Percentiles rank a stretch among this genome's conserved stretches.
Evolutionary conservation across 2,113 vertebrate species (phyloP).

Genomic region (Ramphastos sulfuratus): DNA sequence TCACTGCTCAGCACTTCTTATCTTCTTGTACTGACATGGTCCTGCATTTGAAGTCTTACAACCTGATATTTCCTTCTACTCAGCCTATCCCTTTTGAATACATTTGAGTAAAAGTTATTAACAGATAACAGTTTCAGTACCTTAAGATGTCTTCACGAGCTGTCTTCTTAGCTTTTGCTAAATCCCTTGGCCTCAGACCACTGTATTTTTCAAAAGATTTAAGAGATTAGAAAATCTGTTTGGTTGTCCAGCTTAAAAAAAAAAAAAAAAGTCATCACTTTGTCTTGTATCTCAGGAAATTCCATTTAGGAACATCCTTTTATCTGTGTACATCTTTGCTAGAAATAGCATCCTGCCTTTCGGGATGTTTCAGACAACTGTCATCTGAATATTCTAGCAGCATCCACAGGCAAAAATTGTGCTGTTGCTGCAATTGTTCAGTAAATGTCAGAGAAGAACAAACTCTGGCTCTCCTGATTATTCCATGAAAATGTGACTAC

Average conservation of each 20-base stretch:
- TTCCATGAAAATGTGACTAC: neutral
- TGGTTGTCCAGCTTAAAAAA: neutral
- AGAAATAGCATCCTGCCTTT: neutral
- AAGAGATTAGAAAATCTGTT: neutral
- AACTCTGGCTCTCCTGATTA: neutral
- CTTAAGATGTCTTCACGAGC: neutral
- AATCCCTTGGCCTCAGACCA: neutral
- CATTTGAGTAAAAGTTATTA: neutral
- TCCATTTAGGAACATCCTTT: neutral
- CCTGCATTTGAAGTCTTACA: neutral
- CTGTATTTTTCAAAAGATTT: neutral
- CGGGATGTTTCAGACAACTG: neutral
- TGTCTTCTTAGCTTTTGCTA: neutral
- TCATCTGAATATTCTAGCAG: neutral
- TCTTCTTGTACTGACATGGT: neutral
- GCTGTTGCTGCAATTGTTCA: neutral
- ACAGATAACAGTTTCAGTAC: neutral
- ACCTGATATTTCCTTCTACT: neutral
- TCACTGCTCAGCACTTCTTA: neutral
- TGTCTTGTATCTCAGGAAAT: neutral
- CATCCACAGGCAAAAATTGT: neutral
- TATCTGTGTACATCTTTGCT: neutral
- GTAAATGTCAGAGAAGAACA: neutral
- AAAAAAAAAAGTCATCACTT: neutral
- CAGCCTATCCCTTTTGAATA: neutral